A percentile compares a stretch with the other conserved stretches of the same genome.
Evolutionary conservation across 1,140 invertebrate species (phyloP).

Genomic region (Whitmania pigra): DNA sequence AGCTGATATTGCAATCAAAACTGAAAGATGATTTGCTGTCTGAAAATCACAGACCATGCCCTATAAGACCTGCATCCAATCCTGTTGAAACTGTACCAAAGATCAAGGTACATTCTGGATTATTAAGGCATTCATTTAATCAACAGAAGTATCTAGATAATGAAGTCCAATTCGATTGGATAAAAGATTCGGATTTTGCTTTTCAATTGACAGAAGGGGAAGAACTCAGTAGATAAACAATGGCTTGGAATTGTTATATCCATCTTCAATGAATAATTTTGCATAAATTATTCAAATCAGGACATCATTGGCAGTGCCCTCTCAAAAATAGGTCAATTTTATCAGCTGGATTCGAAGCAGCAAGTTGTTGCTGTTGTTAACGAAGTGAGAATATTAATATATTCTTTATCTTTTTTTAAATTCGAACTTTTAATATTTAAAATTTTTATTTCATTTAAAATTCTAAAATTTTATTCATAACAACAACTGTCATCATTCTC

Average conservation of each 20-base stretch:
- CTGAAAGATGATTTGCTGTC: constrained; percentile 36
- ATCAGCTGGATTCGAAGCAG: constrained; percentile 61
- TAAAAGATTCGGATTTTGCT: no score
- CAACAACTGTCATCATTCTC: not conserved
- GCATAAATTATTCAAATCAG: constrained; percentile 29
- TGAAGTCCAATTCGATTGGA: no score
- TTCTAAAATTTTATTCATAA: no score
- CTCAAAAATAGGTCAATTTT: constrained; percentile 65
- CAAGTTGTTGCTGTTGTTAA: constrained; percentile 94
- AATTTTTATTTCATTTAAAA: not conserved
- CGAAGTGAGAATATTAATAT: constrained; percentile 56
- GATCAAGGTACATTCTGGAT: constrained; percentile 10
- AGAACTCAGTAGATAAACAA: no score
- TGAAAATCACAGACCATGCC: constrained; percentile 23
- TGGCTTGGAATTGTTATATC: no score
- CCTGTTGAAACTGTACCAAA: constrained; percentile 17
- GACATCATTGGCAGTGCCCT: constrained; percentile 70
- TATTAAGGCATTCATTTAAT: not conserved
- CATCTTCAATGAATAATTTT: no score
- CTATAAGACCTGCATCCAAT: constrained; percentile 25
- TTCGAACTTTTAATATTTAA: not conserved
- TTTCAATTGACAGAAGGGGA: no score
- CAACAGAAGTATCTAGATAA: no score
- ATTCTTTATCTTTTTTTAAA: not conserved
- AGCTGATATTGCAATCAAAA: constrained; percentile 52